These are phyloP conservation scores for Aphidius gifuensis DNA, from an alignment of 1,140 invertebrate species.

Conservation along the genomic window DNA sequence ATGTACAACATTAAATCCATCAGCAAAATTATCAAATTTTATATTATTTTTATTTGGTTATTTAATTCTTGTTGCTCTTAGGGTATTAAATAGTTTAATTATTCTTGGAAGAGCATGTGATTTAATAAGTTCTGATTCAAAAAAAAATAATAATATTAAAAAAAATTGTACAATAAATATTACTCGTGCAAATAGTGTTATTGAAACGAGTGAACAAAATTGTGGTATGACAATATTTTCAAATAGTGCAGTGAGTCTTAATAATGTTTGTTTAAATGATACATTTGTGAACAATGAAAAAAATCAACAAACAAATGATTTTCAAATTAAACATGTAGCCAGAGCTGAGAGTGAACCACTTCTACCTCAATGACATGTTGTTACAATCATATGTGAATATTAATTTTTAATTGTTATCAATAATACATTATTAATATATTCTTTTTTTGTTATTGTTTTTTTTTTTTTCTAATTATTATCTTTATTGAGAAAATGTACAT, in stretches of 20 bases:
- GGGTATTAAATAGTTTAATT: slow-evolving; percentile 82
- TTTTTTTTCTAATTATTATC: too few species aligned
- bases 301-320: slow-evolving; percentile 26
- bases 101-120: slow-evolving; percentile 87
- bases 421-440: slow-evolving; percentile 15
- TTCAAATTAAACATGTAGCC: slow-evolving; percentile 35
- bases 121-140: slow-evolving; percentile 74
- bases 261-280: slow-evolving; percentile 74
- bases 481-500: background rate
- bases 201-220: slow-evolving; percentile 40
- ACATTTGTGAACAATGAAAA: slow-evolving; percentile 58
- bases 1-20: slow-evolving; percentile 65
- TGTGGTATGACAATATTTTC: slow-evolving; percentile 75
- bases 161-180: slow-evolving; percentile 25
- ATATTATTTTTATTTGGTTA: slow-evolving; percentile 73
- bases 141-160: slow-evolving; percentile 46
- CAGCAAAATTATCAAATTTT: slow-evolving; percentile 62
- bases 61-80: slow-evolving; percentile 75
- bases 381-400: background rate
- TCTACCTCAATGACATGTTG: slow-evolving; percentile 37
- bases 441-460: slow-evolving; percentile 22
- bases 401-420: background rate
- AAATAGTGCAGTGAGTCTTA: slow-evolving; percentile 84
- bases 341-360: slow-evolving; percentile 44
- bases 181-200: slow-evolving; percentile 37